Percentiles rank a stretch among this genome's conserved stretches.
phyloP scores from a whole-genome alignment of 2,888 invertebrate genomes.

The Anorthoa munda region DNA sequence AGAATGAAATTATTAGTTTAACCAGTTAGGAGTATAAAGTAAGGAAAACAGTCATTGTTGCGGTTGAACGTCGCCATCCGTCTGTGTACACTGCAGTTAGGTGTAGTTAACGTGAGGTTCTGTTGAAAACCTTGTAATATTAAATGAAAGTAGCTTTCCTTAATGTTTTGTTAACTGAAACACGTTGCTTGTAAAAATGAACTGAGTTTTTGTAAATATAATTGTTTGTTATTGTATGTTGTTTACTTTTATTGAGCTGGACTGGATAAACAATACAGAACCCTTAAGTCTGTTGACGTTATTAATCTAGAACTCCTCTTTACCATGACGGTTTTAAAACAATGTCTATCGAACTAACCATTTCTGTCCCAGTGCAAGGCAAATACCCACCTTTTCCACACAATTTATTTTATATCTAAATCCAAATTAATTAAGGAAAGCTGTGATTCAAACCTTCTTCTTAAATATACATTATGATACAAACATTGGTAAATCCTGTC shows the following conservation, averaged over 20 bases:
- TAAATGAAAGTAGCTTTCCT: slow-evolving; percentile 2
- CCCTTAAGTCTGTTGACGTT: too few relatives aligned
- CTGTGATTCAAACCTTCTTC: too few relatives aligned
- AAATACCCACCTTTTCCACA: neutral
- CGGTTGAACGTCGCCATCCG: neutral
- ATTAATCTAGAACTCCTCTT: neutral
- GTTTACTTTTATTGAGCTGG: neutral
- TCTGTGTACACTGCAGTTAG: slow-evolving; percentile 12
- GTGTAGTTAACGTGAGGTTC: neutral
- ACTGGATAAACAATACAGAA: neutral
- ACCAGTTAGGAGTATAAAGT: neutral
- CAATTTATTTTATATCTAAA: neutral
- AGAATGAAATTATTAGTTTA: slow-evolving; percentile 23
- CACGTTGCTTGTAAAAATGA: slow-evolving; percentile 3
- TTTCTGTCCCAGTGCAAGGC: neutral
- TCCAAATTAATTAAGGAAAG: neutral
- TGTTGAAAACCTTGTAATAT: neutral
- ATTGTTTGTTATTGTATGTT: slow-evolving; percentile 4
- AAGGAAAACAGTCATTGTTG: neutral
- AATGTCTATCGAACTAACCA: neutral
- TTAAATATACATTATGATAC: neutral
- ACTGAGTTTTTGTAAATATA: neutral
- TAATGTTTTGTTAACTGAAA: neutral
- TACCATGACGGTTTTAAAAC: too few relatives aligned
- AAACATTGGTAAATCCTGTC: neutral